Conservation (phyloP, 2,797 vertebrate genomes). For the Pseudochaenichthys georgianus region DNA sequence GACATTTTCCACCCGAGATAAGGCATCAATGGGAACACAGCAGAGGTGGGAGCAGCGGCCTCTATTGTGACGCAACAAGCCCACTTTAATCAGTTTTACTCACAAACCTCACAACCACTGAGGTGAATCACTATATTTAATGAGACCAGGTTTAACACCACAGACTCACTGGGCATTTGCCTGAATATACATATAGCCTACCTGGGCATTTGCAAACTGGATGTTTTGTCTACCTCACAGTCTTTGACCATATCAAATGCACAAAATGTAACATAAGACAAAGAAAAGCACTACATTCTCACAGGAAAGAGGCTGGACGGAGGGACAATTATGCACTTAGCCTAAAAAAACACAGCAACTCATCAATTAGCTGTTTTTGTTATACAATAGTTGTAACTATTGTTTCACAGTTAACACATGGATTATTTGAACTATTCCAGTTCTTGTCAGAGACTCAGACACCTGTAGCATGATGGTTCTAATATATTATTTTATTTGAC, state of each 20-base stretch:
- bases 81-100: constrained; percentile 16
- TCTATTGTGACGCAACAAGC: constrained; percentile 35
- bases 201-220: no score
- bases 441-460: no score
- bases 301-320: no score
- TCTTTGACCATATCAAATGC: neutral
- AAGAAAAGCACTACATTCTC: neutral
- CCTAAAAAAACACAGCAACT: neutral
- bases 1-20: constrained; percentile 57
- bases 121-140: constrained; percentile 7
- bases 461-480: no score
- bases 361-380: neutral
- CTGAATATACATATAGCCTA: neutral
- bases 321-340: neutral
- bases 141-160: neutral
- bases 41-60: constrained; percentile 35
- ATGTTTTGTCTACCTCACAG: neutral
- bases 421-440: neutral
- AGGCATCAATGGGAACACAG: constrained; percentile 45
- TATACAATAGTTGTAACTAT: neutral
- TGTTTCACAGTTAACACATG: neutral
- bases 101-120: constrained; percentile 12
- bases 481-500: neutral
- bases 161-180: neutral
- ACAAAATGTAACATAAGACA: neutral